Conservation (phyloP, 2,888 invertebrate species). For the Drosophila cognata region DNA sequence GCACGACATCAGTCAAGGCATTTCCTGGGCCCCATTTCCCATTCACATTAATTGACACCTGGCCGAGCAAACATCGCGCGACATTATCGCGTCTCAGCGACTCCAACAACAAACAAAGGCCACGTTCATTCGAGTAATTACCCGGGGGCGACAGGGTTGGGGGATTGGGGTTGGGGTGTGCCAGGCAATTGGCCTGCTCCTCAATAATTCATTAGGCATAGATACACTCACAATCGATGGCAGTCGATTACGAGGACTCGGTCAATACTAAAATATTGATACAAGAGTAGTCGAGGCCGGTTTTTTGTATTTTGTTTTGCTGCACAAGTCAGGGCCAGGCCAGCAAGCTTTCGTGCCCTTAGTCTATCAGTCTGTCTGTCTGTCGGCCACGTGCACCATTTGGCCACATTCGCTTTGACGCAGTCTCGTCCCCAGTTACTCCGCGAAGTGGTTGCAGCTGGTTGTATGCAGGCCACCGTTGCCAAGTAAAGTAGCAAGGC, state of each 20-base stretch:
- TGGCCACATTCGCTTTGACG: slow-evolving; percentile 31
- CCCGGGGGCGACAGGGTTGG: not conserved
- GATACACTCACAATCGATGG: slow-evolving; percentile 63
- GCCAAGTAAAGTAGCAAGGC: slow-evolving; percentile 20
- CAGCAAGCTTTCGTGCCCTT: not conserved
- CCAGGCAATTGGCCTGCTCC: slow-evolving; percentile 12
- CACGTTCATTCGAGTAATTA: slow-evolving; percentile 53
- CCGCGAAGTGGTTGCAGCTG: slow-evolving; percentile 30
- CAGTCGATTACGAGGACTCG: slow-evolving; percentile 66
- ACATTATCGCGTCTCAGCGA: slow-evolving; percentile 16
- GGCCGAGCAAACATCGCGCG: slow-evolving; percentile 35
- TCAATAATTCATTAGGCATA: slow-evolving; percentile 67
- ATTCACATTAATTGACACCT: slow-evolving; percentile 71
- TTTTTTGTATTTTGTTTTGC: not conserved
- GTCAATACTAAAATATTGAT: slow-evolving; percentile 74
- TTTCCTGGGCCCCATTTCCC: slow-evolving; percentile 31
- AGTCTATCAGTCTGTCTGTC: not conserved
- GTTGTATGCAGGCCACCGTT: slow-evolving; percentile 11
- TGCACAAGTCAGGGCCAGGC: slow-evolving; percentile 31
- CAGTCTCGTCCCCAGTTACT: slow-evolving; percentile 58
- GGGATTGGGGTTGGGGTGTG: too few species aligned
- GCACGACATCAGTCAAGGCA: slow-evolving; percentile 51
- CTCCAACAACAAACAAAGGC: slow-evolving; percentile 5
- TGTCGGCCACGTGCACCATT: slow-evolving; percentile 55
- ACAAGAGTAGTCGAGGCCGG: not conserved